Evolutionary conservation across 2,888 invertebrate species (phyloP).

Genomic region (Creontiades dilutus): DNA sequence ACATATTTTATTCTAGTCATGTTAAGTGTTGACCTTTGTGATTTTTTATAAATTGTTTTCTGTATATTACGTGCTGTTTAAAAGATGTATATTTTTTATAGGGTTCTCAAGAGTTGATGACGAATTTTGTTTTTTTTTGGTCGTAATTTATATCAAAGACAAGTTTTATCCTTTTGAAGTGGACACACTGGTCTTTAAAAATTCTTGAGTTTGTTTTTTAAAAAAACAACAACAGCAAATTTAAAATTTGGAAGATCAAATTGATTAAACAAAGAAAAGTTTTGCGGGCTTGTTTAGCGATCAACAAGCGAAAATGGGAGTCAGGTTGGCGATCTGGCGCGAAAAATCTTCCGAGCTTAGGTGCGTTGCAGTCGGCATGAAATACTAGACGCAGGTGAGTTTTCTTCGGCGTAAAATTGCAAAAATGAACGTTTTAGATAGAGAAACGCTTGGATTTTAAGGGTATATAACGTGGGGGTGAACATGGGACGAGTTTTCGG

Average conservation of each 20-base stretch:
- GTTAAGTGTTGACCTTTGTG: constrained; percentile 73
- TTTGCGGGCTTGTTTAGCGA: constrained; percentile 10
- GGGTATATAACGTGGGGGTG: not conserved
- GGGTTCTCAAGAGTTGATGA: constrained; percentile 67
- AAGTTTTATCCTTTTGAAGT: constrained; percentile 25
- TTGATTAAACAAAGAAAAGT: not conserved
- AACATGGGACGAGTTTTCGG: not conserved
- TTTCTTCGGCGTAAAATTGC: not conserved
- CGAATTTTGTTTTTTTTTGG: constrained; percentile 68
- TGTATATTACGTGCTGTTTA: constrained; percentile 73
- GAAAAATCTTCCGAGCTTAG: not conserved
- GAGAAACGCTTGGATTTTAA: not conserved
- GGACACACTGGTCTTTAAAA: constrained; percentile 51
- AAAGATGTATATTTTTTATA: constrained; percentile 75
- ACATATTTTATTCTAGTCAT: constrained; percentile 74
- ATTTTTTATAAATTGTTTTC: constrained; percentile 74
- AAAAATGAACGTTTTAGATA: not conserved
- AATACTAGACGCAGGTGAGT: too few relatives aligned
- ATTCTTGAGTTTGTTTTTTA: not conserved
- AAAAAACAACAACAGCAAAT: constrained; percentile 15
- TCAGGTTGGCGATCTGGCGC: not conserved
- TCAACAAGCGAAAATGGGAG: constrained; percentile 41
- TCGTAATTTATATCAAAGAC: constrained; percentile 62
- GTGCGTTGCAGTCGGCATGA: too few relatives aligned
- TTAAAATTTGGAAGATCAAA: not conserved